Evolutionary conservation across 2,113 vertebrate genomes (phyloP), one percentile per base, ranked within the genome.

Genomic region (Riparia riparia): DNA sequence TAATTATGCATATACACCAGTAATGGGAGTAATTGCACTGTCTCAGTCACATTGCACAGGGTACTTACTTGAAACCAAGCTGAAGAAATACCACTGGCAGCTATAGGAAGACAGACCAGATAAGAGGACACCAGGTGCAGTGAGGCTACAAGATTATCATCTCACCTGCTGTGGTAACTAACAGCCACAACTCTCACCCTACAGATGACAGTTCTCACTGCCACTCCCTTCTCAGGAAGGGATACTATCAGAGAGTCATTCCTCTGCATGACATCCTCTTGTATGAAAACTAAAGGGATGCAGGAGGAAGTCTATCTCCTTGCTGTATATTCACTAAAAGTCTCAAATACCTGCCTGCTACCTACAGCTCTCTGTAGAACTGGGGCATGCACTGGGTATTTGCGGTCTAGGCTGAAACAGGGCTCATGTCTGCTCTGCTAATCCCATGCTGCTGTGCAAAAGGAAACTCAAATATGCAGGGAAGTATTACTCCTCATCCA

Each of bases 1-100:
- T 92, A 94, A 96, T 93, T 92, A 86, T 50, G 64, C 39, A n/a
- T 31, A 47, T 71, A 25, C 51, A 91, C 79, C 66, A 71, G 56
- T 74, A 94, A 78, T 32, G 28, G 56, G 13, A 64, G 44, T n/a
- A 91, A 84, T 54, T 72, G 70, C 61, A 69, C 63, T 44, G n/a
- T 53, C 63, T 93, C 34, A 39, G 50, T 42, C 56, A 81, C 47
- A 31, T 54, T 57, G 41, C 49, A 88, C 10, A 25, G 19, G 14
- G 34, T 51, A 78, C 21, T 80, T 72, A 57, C 57, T 73, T 78
- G 80, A 86, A 93, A 93, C 5, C 53, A 88, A 85, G 53, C 53
- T 65, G 74, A 69, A 90, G 57, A 82, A 85, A 91, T 82, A 68
- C 19, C 53, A 58, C 81, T 63, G 49, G 47, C 41, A 89, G 60